Evolutionary conservation across 2,797 vertebrate species (phyloP).

Genomic region (Onychomys arenicola): DNA sequence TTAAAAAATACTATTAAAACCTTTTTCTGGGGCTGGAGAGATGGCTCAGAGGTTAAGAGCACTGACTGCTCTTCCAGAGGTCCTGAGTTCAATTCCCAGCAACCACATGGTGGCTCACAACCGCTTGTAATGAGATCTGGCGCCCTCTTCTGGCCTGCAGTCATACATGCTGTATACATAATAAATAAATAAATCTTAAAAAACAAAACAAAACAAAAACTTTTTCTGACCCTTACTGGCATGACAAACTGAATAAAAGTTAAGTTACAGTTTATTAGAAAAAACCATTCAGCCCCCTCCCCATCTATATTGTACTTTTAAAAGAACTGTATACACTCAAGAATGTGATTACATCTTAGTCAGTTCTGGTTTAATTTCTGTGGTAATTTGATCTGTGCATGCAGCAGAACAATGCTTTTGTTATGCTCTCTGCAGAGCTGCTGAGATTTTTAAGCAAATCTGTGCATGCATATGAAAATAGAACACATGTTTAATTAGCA

Average conservation of each 20-base stretch:
- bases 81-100: too few species aligned
- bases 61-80: too few species aligned
- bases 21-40: too few species aligned
- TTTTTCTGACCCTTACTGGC: neutral
- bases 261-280: slow-evolving; percentile 7
- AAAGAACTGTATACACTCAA: slow-evolving; percentile 1
- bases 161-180: too few species aligned
- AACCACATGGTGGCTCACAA: too few species aligned
- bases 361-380: slow-evolving; percentile 33
- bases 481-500: slow-evolving; percentile 75
- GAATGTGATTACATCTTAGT: neutral
- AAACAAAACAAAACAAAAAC: too few species aligned
- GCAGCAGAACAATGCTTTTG: slow-evolving; percentile 45
- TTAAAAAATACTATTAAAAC: slow-evolving; percentile 34
- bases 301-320: neutral
- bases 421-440: neutral
- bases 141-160: too few species aligned
- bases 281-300: neutral
- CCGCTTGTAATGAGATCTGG: too few species aligned
- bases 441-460: slow-evolving; percentile 64
- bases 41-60: too few species aligned
- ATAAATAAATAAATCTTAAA: too few species aligned
- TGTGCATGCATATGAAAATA: slow-evolving; percentile 50
- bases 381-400: neutral
- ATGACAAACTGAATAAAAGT: slow-evolving; percentile 18